Percentiles rank a stretch among this genome's conserved stretches.
These are phyloP conservation scores for Drosophila orena DNA, from an alignment of 1,140 invertebrate species.

Conservation along the genomic window DNA sequence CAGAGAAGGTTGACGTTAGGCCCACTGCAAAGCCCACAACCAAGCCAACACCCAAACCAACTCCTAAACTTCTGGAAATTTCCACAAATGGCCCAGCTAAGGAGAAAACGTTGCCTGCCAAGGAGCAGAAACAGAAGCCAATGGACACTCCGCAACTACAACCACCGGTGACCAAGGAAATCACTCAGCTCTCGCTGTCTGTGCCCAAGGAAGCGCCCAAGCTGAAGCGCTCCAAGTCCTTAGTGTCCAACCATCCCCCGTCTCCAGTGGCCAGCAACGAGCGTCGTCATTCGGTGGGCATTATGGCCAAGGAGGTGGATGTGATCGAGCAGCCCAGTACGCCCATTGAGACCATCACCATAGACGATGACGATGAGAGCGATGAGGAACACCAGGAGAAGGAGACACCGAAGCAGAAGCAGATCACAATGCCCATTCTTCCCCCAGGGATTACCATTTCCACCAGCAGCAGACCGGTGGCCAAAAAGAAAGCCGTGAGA, in stretches of 20 bases:
- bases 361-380: conserved; percentile 62
- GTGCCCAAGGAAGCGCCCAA: not conserved
- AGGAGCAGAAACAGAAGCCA: not conserved
- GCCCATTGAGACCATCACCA: conserved; percentile 69
- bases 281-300: conserved; percentile 64
- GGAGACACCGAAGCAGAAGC: conserved; percentile 7
- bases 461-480: conserved; percentile 1
- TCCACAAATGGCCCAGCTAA: not conserved
- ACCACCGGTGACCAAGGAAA: not conserved
- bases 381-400: not conserved
- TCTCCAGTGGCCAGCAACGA: conserved; percentile 18
- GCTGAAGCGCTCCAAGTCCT: conserved; percentile 66
- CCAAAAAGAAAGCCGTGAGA: conserved; percentile 1
- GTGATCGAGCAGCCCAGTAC: conserved; percentile 46
- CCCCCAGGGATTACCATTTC: conserved; percentile 35
- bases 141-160: not conserved
- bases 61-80: not conserved
- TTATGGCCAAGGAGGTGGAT: conserved; percentile 71
- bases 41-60: not conserved
- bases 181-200: not conserved
- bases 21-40: not conserved
- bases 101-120: not conserved
- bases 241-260: conserved; percentile 27
- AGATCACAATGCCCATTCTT: conserved; percentile 28
- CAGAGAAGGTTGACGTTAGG: not conserved